Base-by-base conservation (phyloP, 1,140 invertebrate genomes). In the Drosophila pseudoananassae region DNA sequence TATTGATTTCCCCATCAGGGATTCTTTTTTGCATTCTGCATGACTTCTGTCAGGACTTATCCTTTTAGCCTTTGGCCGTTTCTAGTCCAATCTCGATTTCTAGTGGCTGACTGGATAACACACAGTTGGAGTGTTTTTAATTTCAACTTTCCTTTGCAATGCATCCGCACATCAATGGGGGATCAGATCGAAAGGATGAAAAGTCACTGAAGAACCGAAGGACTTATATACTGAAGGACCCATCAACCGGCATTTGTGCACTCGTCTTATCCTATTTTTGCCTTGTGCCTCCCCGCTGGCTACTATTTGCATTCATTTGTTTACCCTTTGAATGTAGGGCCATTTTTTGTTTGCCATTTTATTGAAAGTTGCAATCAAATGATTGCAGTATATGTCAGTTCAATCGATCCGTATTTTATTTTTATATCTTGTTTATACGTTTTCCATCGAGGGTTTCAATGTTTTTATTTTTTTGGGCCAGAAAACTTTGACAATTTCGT, bases 41-140 rank as follows among this genome's bases (percentile, higher is more conserved):
- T 61, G 45, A 38, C 50, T 50, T 45, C 45, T 45, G 15, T 9
- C 61, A 29, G 61, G 38, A 68, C 64, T 69, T 69, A 69, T 69
- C 40, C 63, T 14, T 50, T 69, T 69, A 49, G 49, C 36, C 43
- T 65, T 56, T 54, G 36, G 36, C 45, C 49, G 52, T 38, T 47
- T 78, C 47, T 36, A 45, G 46, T 58, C 46, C 68, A 76, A 55
- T 65, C 58, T 68, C 58, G 14, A 49, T 51, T 55, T 72, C 61
- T 15, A 76, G 76, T 85, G 76, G 38, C 53, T 54, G 56, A 72
- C 56, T 74, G 80, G 71, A 85, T 85, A 85, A 85, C 81, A 85
- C 68, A 78, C 55, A 81, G 57, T 49, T 78, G 61, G 81, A 85
- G 81, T 77, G 81, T 85, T 85, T 85, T 85, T 87, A 85, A 87